A percentile compares a stretch with the other conserved stretches of the same genome.
Evolutionary conservation across 2,888 invertebrate genomes (phyloP).

Genomic region (Heteropelma amictum): DNA sequence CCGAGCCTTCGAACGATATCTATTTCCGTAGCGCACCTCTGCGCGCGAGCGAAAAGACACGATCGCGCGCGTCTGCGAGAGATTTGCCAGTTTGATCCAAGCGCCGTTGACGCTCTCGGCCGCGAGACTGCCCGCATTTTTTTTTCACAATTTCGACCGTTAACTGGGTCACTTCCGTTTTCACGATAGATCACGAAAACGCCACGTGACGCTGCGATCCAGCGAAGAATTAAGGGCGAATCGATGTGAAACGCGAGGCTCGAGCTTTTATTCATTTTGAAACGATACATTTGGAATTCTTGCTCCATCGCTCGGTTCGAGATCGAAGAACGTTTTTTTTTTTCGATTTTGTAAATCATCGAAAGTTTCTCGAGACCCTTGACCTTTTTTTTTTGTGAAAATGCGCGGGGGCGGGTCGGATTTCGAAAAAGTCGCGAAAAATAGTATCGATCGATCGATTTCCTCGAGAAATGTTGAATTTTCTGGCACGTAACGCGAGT

Average conservation of each 20-base stretch:
- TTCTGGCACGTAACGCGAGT: background rate
- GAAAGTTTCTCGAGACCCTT: background rate
- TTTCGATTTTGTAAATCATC: no score
- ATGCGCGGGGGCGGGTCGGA: background rate
- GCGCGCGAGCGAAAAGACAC: conserved; percentile 61
- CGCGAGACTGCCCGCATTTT: conserved; percentile 75
- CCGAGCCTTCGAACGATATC: conserved; percentile 69
- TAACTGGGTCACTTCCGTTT: conserved; percentile 76
- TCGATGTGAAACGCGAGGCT: no score
- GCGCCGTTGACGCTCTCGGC: conserved; percentile 51
- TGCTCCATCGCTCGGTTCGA: no score
- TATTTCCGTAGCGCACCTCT: conserved; percentile 75
- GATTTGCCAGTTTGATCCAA: conserved; percentile 65
- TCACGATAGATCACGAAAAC: conserved; percentile 61
- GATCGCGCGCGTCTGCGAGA: conserved; percentile 58
- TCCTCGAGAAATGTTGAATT: background rate
- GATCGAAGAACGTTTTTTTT: no score
- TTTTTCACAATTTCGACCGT: conserved; percentile 69
- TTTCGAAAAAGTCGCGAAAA: background rate
- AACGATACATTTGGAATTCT: no score
- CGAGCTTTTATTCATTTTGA: no score
- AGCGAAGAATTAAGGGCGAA: no score
- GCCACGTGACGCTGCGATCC: no score
- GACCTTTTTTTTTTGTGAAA: background rate
- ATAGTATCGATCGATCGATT: background rate